Evolutionary conservation across 2,113 vertebrate genomes (phyloP), one percentile per base, ranked within the genome.

Genomic region (Prietella phreatophila): DNA sequence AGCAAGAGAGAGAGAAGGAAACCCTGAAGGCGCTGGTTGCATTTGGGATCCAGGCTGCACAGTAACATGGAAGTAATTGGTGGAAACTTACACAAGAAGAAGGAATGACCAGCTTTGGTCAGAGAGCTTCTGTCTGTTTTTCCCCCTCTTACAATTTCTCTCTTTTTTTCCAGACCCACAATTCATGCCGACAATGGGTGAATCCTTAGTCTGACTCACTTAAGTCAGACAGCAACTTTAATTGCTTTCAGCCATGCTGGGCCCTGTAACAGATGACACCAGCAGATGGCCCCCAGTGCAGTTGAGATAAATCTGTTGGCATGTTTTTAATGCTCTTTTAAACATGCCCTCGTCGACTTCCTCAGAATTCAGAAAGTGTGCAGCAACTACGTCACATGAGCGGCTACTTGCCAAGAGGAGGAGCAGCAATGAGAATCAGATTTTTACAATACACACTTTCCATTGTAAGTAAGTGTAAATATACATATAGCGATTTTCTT

Each of bases 61-160:
- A 85, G 91, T 92, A 93, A 93, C 93, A 91, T 92, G 92, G 92
- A 94, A 91, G 92, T 95, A 95, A 95, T 94, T 93, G 94, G 93
- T 91, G 92, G 93, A 94, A 95, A 95, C 91, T 93, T 91, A 89
- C 91, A 91, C 75, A 61, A 85, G 91, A 78, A n/a, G 81, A 79
- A 55, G 75, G 55, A 89, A 87, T 87, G 91, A 90, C 91, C 89
- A 89, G 73, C 87, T 82, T 69, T 50, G 60, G 89, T 93, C 91
- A 91, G 89, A 89, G 84, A 84, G 90, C 82, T 53, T 83, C 63
- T 71, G 39, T 56, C 85, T 90, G 27, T 87, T 71, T 89, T 75
- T 53, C 67, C 83, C 76, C 8, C 69, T 19, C 65, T 76, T n/a
- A 30, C 27, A 82, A 73, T 84, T 56, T 81, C 82, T 14, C 42